These are phyloP conservation scores for Oreochromis mossambicus DNA, from an alignment of 2,797 vertebrate species.

Conservation along the genomic window DNA sequence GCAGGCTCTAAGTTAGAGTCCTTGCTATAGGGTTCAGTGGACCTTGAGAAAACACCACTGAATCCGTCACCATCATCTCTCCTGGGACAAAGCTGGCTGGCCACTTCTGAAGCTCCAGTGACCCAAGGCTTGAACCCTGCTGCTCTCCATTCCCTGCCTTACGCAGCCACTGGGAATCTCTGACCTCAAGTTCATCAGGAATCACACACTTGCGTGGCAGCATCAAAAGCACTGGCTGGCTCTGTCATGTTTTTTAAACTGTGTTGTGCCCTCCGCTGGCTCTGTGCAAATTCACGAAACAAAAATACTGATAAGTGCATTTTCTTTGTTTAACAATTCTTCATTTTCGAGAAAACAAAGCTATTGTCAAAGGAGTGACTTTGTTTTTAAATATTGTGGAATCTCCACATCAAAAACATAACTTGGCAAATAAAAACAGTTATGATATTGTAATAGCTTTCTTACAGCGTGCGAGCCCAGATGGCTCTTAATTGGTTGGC, in stretches of 20 bases:
- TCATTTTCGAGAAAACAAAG: neutral
- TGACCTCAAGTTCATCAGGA: constrained; percentile 70
- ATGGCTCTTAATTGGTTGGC: constrained; percentile 97
- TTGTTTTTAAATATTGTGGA: neutral
- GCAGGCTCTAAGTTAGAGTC: constrained; percentile 59
- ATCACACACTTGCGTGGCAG: constrained; percentile 67
- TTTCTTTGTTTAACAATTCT: neutral
- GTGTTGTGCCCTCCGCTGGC: constrained; percentile 23
- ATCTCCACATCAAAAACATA: constrained; percentile 20
- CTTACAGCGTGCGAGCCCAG: constrained; percentile 81
- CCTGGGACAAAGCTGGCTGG: constrained; percentile 72
- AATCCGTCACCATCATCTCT: constrained; percentile 73
- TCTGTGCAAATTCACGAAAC: constrained; percentile 25
- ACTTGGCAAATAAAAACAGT: constrained; percentile 36
- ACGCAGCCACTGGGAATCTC: constrained; percentile 71
- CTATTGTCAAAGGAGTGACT: neutral
- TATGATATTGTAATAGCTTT: constrained; percentile 55
- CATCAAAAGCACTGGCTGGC: constrained; percentile 56
- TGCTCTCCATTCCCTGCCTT: constrained; percentile 71
- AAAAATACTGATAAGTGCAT: neutral
- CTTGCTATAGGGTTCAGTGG: constrained; percentile 75
- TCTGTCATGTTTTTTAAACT: constrained; percentile 61
- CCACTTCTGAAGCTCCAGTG: constrained; percentile 76
- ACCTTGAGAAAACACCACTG: constrained; percentile 78
- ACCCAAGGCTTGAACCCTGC: constrained; percentile 77